Evolutionary conservation across 2,113 vertebrate genomes (phyloP), one percentile per base, ranked within the genome.

Genomic region (Rhagologus leucostigma): DNA sequence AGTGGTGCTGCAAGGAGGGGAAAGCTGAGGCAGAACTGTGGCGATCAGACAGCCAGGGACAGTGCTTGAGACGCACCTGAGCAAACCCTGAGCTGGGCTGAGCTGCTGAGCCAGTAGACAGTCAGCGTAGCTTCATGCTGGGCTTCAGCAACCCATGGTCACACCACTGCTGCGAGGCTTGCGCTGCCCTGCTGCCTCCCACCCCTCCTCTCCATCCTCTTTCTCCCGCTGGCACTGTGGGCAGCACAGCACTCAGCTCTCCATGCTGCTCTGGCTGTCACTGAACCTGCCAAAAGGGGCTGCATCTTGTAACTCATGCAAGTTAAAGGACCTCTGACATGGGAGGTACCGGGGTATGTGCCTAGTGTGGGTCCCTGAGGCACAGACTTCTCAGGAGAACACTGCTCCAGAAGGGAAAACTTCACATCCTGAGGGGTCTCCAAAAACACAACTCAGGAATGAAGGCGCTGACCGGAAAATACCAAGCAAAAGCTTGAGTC

Each of bases 101-200:
- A 55, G 53, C 53, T 50, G 56, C 63, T 5, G 2, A 32, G 63
- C 69, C 84, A 56, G 30, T 4, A 7, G 79, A 21, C 21, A 13
- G 0, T 7, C 63, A 60, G 18, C 0, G 0, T 15, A 32, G 67
- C 84, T n/a, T 55, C 63, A 3, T 5, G 23, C n/a, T 1, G 2
- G 67, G 59, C 68, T 53, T 3, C 35, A 74, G 47, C 59, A 24
- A 11, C 24, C 37, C 5, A 1, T 9, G 0, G 5, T 12, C 39
- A 42, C 69, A 14, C 2, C 69, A 4, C 16, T 33, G 47, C 74
- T 8, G 63, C 0, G 4, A 47, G 62, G 42, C 27, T 1, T 4
- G 1, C 0, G 1, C 52, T 65, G 82, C 71, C 78, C 59, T 27
- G 29, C 73, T 30, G 53, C 84, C 60, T 76, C 46, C 79, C 30